Percentiles rank a stretch among this genome's conserved stretches.
Evolutionary conservation across 2,797 vertebrate genomes (phyloP).

Genomic region (Neostethus bicornis): DNA sequence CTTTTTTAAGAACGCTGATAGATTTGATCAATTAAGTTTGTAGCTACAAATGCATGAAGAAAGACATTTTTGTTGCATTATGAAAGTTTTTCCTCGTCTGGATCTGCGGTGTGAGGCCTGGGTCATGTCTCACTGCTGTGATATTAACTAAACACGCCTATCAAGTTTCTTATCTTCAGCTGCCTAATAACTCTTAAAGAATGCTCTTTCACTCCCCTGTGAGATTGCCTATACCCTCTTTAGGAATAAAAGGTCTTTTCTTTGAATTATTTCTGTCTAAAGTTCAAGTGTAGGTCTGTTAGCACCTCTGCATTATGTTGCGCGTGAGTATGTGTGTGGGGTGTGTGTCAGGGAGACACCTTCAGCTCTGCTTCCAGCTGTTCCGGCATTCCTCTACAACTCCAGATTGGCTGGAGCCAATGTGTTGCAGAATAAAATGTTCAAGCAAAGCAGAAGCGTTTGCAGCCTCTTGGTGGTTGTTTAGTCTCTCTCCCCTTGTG

Average conservation of each 20-base stretch:
- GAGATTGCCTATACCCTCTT: constrained; percentile 1
- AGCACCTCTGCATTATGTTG: constrained; percentile 60
- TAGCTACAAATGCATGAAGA: no score
- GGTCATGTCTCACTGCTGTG: constrained; percentile 29
- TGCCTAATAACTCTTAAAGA: constrained; percentile 29
- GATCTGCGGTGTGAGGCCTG: neutral
- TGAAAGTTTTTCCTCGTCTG: neutral
- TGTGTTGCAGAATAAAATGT: no score
- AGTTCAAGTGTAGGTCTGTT: constrained; percentile 64
- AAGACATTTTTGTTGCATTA: neutral
- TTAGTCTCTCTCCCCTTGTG: no score
- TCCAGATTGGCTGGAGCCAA: constrained; percentile 48
- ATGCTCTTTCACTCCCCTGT: constrained; percentile 4
- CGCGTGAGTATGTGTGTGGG: constrained; percentile 16
- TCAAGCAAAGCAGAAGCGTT: no score
- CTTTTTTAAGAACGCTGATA: no score
- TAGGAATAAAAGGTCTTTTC: constrained; percentile 14
- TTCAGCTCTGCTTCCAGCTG: constrained; percentile 67
- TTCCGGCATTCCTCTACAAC: constrained; percentile 63
- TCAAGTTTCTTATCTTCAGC: constrained; percentile 42
- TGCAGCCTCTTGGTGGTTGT: no score
- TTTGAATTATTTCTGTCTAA: constrained; percentile 32
- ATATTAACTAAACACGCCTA: constrained; percentile 44
- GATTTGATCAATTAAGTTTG: no score
- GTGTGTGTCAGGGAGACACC: constrained; percentile 36